These are phyloP conservation scores for Holotrichia oblita DNA, from an alignment of 1,140 invertebrate species.

Conservation along the genomic window DNA sequence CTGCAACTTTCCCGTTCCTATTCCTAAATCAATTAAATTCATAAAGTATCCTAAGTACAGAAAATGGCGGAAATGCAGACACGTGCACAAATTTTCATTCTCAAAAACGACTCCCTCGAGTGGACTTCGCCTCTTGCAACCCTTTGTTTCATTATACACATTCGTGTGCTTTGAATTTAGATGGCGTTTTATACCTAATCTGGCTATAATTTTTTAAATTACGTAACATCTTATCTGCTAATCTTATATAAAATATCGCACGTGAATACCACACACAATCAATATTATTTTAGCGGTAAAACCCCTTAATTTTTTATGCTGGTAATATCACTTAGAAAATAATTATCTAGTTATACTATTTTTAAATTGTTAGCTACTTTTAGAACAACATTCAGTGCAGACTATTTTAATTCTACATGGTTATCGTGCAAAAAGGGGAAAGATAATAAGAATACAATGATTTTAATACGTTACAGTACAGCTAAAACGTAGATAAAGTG, in stretches of 20 bases:
- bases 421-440: neutral
- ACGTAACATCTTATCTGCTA: neutral
- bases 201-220: neutral
- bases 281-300: no score
- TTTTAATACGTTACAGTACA: conserved; percentile 9
- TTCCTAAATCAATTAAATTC: conserved; percentile 34
- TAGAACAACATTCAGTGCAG: no score
- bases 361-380: no score
- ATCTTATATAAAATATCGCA: conserved; percentile 8
- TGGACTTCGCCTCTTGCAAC: conserved; percentile 9
- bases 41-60: conserved; percentile 31
- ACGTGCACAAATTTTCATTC: conserved; percentile 35
- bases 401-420: no score
- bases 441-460: neutral
- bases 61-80: conserved; percentile 31
- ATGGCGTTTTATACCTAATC: conserved; percentile 9
- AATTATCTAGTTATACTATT: no score
- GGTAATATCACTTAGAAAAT: no score
- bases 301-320: no score
- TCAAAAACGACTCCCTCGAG: conserved; percentile 22
- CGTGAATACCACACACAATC: neutral
- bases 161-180: conserved; percentile 29
- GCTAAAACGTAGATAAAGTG: conserved; percentile 23
- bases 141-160: conserved; percentile 30
- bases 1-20: neutral